A percentile compares a stretch with the other conserved stretches of the same genome.
Evolutionary conservation across 2,113 vertebrate genomes (phyloP).

Genomic region (Stomatorhinus ivindoensis): DNA sequence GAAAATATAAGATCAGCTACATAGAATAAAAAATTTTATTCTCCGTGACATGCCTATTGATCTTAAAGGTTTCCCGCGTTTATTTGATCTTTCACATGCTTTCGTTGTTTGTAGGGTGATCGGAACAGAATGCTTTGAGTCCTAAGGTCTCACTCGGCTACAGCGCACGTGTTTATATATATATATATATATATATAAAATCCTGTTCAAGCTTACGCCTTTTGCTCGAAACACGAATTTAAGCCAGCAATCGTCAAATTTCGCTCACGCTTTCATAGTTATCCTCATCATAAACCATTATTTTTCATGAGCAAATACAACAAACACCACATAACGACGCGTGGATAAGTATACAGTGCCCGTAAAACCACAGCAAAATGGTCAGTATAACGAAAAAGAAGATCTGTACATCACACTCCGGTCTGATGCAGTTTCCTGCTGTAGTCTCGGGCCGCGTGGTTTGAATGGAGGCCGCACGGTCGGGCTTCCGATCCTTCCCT

Average conservation of each 20-base stretch:
- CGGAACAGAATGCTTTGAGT: background rate
- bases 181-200: too few species aligned
- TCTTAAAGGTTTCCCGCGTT: background rate
- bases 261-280: background rate
- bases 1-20: background rate
- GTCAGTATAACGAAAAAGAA: background rate
- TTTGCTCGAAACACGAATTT: background rate
- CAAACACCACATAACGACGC: background rate
- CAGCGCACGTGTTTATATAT: background rate
- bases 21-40: background rate
- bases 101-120: background rate
- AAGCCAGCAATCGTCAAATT: background rate
- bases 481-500: background rate
- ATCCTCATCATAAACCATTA: background rate
- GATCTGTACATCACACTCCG: background rate
- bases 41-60: background rate
- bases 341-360: background rate
- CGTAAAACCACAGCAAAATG: background rate
- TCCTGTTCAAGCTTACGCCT: background rate
- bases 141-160: background rate
- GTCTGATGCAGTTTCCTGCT: conserved; percentile 35
- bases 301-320: background rate
- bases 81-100: background rate
- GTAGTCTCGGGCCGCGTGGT: conserved; percentile 34
- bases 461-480: conserved; percentile 43